These are phyloP conservation scores for Myiotriccus ornatus DNA, from an alignment of 2,797 vertebrate species.

Conservation along the genomic window DNA sequence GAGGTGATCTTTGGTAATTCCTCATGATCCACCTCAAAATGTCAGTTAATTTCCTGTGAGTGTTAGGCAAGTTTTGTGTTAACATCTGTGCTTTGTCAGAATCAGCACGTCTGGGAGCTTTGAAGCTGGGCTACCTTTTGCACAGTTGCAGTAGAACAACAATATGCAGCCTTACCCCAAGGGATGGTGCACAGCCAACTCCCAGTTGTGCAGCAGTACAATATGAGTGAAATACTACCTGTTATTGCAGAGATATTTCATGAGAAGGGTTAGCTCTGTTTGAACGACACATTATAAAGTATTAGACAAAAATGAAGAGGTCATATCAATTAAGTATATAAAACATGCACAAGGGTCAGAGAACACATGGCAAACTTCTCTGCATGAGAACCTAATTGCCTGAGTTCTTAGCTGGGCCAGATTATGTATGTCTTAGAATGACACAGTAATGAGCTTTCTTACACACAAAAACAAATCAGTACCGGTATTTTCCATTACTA, in stretches of 20 bases:
- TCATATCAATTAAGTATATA: background rate
- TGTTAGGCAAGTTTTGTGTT: background rate
- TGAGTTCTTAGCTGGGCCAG: background rate
- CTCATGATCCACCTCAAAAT: background rate
- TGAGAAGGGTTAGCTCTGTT: background rate
- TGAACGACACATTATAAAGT: background rate
- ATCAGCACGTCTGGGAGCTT: background rate
- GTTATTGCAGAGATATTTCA: background rate
- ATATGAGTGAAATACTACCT: background rate
- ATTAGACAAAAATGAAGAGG: background rate
- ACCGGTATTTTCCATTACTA: background rate
- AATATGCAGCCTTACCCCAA: background rate
- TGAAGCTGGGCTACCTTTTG: background rate
- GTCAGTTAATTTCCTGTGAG: background rate
- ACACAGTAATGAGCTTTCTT: background rate
- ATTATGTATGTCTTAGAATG: background rate
- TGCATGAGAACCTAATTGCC: background rate
- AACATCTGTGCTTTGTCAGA: background rate
- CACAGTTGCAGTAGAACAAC: background rate
- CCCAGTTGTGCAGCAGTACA: background rate
- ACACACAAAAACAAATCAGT: background rate
- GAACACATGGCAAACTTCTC: background rate
- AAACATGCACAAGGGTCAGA: background rate
- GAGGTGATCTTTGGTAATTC: background rate
- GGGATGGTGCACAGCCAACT: background rate